phyloP scores from a whole-genome alignment of 2,797 vertebrate genomes.

The Sebastes umbrosus region DNA sequence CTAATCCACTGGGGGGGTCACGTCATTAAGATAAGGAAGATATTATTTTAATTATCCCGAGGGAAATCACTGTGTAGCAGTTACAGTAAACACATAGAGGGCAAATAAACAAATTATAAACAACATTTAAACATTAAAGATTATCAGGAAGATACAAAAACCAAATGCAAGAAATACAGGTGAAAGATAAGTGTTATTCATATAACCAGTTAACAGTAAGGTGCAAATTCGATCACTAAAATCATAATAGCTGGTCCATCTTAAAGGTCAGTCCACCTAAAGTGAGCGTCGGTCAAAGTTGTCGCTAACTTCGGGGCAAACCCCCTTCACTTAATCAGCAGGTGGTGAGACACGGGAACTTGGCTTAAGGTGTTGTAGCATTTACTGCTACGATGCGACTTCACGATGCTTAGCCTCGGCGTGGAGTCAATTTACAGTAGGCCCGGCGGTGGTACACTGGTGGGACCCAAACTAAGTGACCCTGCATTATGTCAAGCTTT shows the following conservation, averaged over 20 bases:
- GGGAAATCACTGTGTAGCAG: too few species aligned
- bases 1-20: background rate
- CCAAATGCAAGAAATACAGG: background rate
- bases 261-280: too few species aligned
- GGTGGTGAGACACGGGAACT: too few species aligned
- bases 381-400: too few species aligned
- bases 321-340: too few species aligned
- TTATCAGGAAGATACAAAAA: background rate
- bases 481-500: too few species aligned
- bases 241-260: background rate
- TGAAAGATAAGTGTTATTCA: background rate
- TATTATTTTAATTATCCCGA: background rate
- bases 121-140: background rate
- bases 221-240: background rate
- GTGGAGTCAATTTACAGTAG: too few species aligned
- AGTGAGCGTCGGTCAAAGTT: background rate
- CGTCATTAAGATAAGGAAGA: background rate
- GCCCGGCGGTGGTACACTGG: too few species aligned
- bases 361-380: too few species aligned
- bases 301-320: background rate
- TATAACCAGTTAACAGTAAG: background rate
- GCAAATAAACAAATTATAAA: background rate
- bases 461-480: background rate
- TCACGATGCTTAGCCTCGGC: background rate
- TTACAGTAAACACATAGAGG: too few species aligned